Base-by-base conservation (phyloP, 2,113 vertebrate species). In the Pedionomus torquatus region DNA sequence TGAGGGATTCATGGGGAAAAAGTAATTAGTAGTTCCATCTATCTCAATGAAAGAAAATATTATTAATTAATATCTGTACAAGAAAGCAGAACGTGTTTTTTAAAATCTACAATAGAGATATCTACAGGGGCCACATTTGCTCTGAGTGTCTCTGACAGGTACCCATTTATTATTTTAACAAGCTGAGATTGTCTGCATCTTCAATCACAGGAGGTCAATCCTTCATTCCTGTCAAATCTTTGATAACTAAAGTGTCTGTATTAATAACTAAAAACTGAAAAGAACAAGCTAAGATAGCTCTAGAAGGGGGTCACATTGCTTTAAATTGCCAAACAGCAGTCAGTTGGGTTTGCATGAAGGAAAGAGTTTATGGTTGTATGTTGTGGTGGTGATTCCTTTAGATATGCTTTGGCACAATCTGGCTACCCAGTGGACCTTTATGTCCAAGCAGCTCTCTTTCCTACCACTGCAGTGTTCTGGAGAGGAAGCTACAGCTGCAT, bases 11-110 rank as follows among this genome's bases (percentile, higher is more conserved):
- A 94, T 96, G 83, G 95, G 97, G 95, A 97, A 97, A 94, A 89
- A 97, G 87, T 94, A 98, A 97, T 98, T 98, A 98, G 95, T 72
- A 93, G 96, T 97, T 94, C 91, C 96, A 97, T 97, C 95, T 95
- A 96, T 98, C 98, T 98, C 96, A 92, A 95, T 98, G 97, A 98
- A 97, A 96, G 96, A 97, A 96, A 97, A 96, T 97, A 97, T 97
- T 97, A 97, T 98, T 98, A 98, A 98, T 98, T 98, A 98, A 98
- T 97, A 97, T 95, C 96, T 75, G 82, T 95, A 91, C 89, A 91
- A 89, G 93, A 95, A 88, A 96, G 93, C 89, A 95, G 94, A 61
- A 91, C 94, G 96, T 95, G 88, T 87, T 94, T 93, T 93, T 25
- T 75, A 97, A 97, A 96, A 93, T 96, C 95, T 98, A 93, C 72